Evolutionary conservation across 2,888 invertebrate genomes (phyloP).

Genomic region (Caenorhabditis doughertyi): DNA sequence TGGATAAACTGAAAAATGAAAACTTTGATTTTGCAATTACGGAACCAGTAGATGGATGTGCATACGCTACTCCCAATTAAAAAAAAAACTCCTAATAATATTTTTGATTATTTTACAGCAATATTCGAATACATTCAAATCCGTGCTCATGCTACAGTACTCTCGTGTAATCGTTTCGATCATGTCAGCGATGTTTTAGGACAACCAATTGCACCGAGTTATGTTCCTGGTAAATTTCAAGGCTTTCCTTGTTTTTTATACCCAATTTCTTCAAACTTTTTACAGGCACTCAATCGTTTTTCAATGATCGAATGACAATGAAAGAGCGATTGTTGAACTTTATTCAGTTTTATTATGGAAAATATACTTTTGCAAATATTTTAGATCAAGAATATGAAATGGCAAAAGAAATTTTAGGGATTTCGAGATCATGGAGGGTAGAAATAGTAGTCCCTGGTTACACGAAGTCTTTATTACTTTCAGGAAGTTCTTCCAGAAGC

Average conservation of each 20-base stretch:
- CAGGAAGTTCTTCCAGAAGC: slow-evolving; percentile 50
- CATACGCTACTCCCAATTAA: background rate
- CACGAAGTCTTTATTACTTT: background rate
- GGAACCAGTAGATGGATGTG: slow-evolving; percentile 64
- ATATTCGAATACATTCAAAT: slow-evolving; percentile 61
- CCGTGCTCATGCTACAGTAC: slow-evolving; percentile 53
- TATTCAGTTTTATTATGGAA: slow-evolving; percentile 13
- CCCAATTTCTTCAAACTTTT: background rate
- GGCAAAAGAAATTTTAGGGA: slow-evolving; percentile 33
- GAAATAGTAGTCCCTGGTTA: too few relatives aligned
- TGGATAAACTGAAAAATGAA: slow-evolving; percentile 47
- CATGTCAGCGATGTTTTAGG: slow-evolving; percentile 61
- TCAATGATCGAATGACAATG: slow-evolving; percentile 31
- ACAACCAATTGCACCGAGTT: slow-evolving; percentile 49
- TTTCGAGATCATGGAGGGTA: slow-evolving; percentile 37
- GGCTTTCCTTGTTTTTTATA: background rate
- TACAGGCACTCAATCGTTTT: slow-evolving; percentile 27
- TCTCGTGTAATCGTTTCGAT: slow-evolving; percentile 56
- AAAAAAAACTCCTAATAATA: background rate
- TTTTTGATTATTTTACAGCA: background rate
- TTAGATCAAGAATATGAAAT: slow-evolving; percentile 36
- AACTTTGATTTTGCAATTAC: slow-evolving; percentile 68
- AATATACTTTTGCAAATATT: slow-evolving; percentile 35
- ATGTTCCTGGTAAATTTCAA: slow-evolving; percentile 32
- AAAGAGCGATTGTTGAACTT: slow-evolving; percentile 42